Base-by-base conservation (phyloP, 2,888 invertebrate genomes). In the Ophion slaviceki region DNA sequence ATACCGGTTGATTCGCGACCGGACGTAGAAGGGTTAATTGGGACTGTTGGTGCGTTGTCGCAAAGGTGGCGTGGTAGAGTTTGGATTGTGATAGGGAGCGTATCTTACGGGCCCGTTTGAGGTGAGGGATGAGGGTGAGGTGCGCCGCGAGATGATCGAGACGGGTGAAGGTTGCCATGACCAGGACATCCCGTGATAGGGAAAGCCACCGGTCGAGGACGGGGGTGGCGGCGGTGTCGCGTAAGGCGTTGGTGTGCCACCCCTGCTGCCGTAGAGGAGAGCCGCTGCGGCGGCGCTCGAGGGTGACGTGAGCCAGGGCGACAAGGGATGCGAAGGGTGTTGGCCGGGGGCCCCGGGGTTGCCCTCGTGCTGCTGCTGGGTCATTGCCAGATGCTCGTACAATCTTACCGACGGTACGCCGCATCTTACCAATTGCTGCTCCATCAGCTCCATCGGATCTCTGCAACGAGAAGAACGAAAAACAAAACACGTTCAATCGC, bases 381-480 rank as follows among this genome's bases (percentile, higher is more conserved):
- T 89, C 89, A 93, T 89, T 36, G 93, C 93, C 74, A 93, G 90
- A 61, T 93, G 94, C 80, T 94, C 94, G 91, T 93, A 94, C 62
- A 94, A 80, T 6, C 94, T 88, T 6, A 93, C 93, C 59, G 94
- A 90, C 0, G 94, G 93, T 20, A 94, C 93, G 3, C 93, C 94
- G 88, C 93, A 93, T 7, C 94, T 91, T 40, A 93, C 93, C 81
- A 94, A 83, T 80, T 94, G 94, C 86, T 94, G 94, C 84, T 94
- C 94, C 93, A 94, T 94, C 85, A 94, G 62, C 57, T 94, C 94
- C 93, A 94, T 94, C 20, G 94, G 94, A 77, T 94, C 94, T 28
- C 94, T 94, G 92, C 0, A 91, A 92, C 77, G 82, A 57, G 3
- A 66, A 36, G 5, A 14, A 75, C 2, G 1, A 10, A 59, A 28